Base-by-base conservation (phyloP, 1,140 invertebrate species). In the Tenebrio molitor region DNA sequence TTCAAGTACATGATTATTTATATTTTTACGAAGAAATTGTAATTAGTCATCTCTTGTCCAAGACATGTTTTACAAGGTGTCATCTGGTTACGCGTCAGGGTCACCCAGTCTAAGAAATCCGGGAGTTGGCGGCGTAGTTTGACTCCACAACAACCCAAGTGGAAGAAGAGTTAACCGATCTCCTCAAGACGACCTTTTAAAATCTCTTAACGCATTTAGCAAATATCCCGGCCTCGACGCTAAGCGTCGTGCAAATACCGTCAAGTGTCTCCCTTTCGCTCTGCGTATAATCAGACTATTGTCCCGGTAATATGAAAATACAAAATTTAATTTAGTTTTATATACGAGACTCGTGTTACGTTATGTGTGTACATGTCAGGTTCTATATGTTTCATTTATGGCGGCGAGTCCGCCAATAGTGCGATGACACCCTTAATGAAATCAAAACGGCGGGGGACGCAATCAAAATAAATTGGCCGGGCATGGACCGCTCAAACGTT, bases 401-500 rank as follows among this genome's bases (percentile, higher is more conserved):
- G 66, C 71, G 68, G 68, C 50, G 74, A 21, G 42, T 69, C 63
- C 72, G 69, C 75, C 76, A 71, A 77, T 79, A 77, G 72, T 75
- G 72, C 72, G 76, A 79, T 79, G 78, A 79, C 78, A 77, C 72
- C 76, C 78, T 77, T 79, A 79, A 79, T 79, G 78, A 79, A 79
- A 79, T 79, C 78, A 79, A 79, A 79, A 76, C 76, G 64, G 42
- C 42, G 36, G 64, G 42, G 42, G 39, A 41, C 34, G 63, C 64
- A 66, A 66, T 66, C 64, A 66, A 66, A 66, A 66, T 66, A 66
- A 66, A 66, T 66, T 66, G 36, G 36, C 23, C 36, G 25, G 39
- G 36, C 64, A n/a, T 65, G 33, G 42, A 39, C 39, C 36, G 64
- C 64, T 42, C 50, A 58, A 53, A 58, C 50, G 50, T 58, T 58